These are phyloP conservation scores for Etheostoma cragini DNA, from an alignment of 2,113 vertebrate species.

Conservation along the genomic window DNA sequence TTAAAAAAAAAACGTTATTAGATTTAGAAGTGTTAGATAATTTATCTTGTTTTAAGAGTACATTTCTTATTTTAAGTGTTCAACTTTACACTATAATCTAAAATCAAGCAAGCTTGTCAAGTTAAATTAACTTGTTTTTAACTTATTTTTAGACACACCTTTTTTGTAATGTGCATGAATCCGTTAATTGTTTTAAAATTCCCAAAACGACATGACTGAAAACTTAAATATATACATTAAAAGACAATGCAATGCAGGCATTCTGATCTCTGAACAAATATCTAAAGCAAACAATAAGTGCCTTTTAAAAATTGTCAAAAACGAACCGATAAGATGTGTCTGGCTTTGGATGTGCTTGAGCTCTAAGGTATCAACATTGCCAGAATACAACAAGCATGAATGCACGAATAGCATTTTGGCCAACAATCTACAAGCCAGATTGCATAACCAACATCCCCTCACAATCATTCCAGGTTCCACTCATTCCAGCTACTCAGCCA, in stretches of 20 bases:
- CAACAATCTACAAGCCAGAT: constrained; percentile 22
- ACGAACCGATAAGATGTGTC: neutral
- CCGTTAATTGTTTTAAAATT: neutral
- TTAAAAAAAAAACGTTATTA: too few relatives aligned
- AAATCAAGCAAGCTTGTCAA: too few relatives aligned
- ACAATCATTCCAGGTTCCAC: constrained; percentile 50
- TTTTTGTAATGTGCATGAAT: neutral
- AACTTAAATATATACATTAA: neutral
- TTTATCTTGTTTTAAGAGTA: too few relatives aligned
- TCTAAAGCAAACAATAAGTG: neutral
- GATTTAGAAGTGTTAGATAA: too few relatives aligned
- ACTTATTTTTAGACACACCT: too few relatives aligned
- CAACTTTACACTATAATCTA: too few relatives aligned
- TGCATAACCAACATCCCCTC: constrained; percentile 45
- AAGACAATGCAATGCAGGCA: neutral
- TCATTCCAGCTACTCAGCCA: constrained; percentile 22
- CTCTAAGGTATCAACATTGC: constrained; percentile 12
- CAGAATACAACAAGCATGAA: constrained; percentile 15
- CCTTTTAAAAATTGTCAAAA: neutral
- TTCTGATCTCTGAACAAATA: neutral
- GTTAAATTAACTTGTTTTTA: too few relatives aligned
- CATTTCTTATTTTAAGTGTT: too few relatives aligned
- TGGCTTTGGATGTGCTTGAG: constrained; percentile 10
- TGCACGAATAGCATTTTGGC: constrained; percentile 15
- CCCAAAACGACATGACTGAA: neutral